A percentile compares a stretch with the other conserved stretches of the same genome.
Evolutionary conservation across 2,113 vertebrate genomes (phyloP).

Genomic region (Lagopus muta): DNA sequence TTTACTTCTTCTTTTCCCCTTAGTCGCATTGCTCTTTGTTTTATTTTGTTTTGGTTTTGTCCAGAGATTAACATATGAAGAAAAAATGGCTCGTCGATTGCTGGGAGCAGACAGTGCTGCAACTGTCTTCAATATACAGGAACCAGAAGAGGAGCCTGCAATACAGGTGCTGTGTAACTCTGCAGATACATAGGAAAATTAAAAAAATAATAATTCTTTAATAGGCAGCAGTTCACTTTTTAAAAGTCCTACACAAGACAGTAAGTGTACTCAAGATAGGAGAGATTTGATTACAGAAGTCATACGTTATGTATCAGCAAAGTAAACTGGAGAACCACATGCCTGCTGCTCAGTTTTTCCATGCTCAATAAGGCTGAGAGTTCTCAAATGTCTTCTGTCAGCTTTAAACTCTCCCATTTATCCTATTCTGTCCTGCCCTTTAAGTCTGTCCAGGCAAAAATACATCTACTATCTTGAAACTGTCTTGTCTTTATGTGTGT

Average conservation of each 20-base stretch:
- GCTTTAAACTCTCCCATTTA: constrained; percentile 13
- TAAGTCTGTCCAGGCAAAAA: constrained; percentile 28
- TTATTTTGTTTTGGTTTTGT: neutral
- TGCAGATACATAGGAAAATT: neutral
- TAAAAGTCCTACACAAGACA: neutral
- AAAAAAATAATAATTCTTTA: neutral
- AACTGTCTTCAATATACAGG: constrained; percentile 91
- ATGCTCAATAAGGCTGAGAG: neutral
- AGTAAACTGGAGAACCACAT: neutral
- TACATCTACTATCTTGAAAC: constrained; percentile 12
- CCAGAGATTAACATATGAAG: constrained; percentile 96
- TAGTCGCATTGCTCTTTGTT: neutral
- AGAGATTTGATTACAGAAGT: constrained; percentile 3
- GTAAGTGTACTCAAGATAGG: neutral
- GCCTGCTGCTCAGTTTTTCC: constrained; percentile 34
- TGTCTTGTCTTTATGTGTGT: neutral
- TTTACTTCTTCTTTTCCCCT: neutral
- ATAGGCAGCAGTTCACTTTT: neutral
- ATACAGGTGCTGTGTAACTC: constrained; percentile 82
- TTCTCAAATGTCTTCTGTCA: constrained; percentile 31
- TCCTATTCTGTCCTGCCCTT: constrained; percentile 34
- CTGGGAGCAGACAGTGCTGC: constrained; percentile 95
- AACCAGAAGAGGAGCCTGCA: constrained; percentile 87
- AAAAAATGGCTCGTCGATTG: constrained; percentile 97
- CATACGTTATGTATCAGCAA: neutral